Conservation (phyloP, 2,113 vertebrate genomes). For the Xenus cinereus region DNA sequence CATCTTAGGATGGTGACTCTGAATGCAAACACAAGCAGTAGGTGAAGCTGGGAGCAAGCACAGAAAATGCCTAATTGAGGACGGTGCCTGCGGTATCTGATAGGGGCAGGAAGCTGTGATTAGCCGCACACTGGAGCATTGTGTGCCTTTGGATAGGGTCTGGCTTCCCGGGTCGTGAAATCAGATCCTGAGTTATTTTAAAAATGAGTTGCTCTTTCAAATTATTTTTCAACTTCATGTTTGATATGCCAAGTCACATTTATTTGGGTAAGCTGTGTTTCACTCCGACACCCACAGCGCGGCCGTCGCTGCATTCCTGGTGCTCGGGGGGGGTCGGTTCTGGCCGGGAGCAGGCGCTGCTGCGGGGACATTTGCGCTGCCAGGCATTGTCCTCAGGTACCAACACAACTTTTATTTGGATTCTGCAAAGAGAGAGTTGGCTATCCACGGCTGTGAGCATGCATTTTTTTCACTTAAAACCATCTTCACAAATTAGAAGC, state of each 20-base stretch:
- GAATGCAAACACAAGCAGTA: not conserved
- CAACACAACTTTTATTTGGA: not conserved
- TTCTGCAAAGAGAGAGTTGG: not conserved
- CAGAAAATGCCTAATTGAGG: not conserved
- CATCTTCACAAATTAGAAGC: not conserved
- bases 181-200: constrained; percentile 62
- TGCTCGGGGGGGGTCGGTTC: not conserved
- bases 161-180: constrained; percentile 48
- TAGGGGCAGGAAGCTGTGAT: constrained; percentile 39
- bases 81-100: not conserved
- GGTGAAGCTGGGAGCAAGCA: not conserved
- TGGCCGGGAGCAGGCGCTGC: not conserved
- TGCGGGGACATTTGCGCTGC: not conserved
- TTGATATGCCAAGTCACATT: constrained; percentile 28
- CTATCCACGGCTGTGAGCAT: not conserved
- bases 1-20: not conserved
- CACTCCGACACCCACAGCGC: not conserved
- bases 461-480: not conserved
- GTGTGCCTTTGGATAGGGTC: constrained; percentile 22
- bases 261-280: not conserved
- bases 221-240: constrained; percentile 11
- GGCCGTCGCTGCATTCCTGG: not conserved
- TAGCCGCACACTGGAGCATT: constrained; percentile 60
- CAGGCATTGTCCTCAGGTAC: not conserved
- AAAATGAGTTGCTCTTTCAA: constrained; percentile 49